These are phyloP conservation scores for Danio jaintianensis DNA, from an alignment of 2,797 vertebrate genomes.

Conservation along the genomic window DNA sequence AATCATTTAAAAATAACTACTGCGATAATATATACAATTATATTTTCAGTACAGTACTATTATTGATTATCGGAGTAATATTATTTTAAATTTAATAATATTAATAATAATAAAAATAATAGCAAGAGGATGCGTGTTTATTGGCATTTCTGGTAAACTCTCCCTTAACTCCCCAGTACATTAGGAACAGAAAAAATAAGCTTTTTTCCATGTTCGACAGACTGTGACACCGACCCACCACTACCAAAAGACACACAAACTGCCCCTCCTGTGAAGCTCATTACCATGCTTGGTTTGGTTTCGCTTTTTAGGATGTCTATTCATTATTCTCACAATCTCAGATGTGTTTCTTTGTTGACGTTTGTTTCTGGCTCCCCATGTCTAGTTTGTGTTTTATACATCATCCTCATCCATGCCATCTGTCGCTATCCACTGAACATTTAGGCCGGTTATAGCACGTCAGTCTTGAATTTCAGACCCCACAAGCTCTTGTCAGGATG, in stretches of 20 bases:
- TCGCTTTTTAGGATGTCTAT: conserved; percentile 26
- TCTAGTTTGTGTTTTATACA: conserved; percentile 19
- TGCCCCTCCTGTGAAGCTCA: conserved; percentile 26
- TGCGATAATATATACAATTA: no score
- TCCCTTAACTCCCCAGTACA: not conserved
- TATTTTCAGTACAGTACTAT: no score
- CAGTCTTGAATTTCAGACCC: conserved; percentile 40
- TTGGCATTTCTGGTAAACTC: conserved; percentile 24
- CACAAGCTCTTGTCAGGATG: conserved; percentile 30
- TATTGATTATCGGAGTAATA: no score
- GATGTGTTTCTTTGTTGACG: conserved; percentile 1
- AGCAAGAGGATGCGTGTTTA: conserved; percentile 13
- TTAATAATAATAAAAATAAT: no score
- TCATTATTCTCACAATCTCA: conserved; percentile 8
- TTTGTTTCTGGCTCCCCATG: conserved; percentile 21
- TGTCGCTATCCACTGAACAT: conserved; percentile 25
- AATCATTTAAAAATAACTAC: no score
- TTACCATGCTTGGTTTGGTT: conserved; percentile 40
- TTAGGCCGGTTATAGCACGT: not conserved
- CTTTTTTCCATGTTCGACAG: conserved; percentile 18
- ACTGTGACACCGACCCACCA: not conserved
- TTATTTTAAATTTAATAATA: no score
- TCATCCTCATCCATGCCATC: not conserved
- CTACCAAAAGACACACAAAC: not conserved
- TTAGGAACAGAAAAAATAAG: not conserved